Evolutionary conservation across 2,888 invertebrate genomes (phyloP), one percentile per base, ranked within the genome.

Genomic region (Alloscopus bannaensis): DNA sequence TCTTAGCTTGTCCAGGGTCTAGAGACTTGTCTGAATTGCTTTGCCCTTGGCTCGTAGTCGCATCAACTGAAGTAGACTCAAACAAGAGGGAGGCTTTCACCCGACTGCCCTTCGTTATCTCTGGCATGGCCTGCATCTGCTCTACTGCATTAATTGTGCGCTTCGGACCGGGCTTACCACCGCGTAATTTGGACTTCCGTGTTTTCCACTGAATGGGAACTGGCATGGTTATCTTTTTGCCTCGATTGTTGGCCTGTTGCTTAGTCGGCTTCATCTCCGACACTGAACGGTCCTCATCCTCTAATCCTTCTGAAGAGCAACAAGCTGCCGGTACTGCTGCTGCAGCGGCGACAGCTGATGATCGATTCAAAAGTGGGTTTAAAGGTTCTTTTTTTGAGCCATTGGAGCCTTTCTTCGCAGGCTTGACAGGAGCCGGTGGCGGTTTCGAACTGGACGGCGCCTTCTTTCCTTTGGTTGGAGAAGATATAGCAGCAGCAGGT

Each of bases 301-400:
- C 42, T 20, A 22, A 55, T 6, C 26, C 22, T 57, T 24, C 4
- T 29, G 31, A 22, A 8, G 75, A 55, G 28, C 75, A 78, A 40
- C 69, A 77, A 4, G 60, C 45, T 0, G 66, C 78, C 45, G 78
- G 78, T 6, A 78, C 69, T 28, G 78, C 78, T 31, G 70, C 78
- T 13, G 78, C 78, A 16, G 78, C 78, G 20, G 78, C 78, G 1
- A 78, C 78, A 36, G 78, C 78, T 13, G 45, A 59, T 3, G 70
- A 70, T 26, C 64, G 78, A 18, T 78, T 78, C n/a, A 3, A 78
- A 64, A 31, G 70, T 78, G 20, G 69, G 6, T 26, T n/a, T n/a
- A n/a, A n/a, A n/a, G n/a, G n/a, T n/a, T n/a, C n/a, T n/a, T n/a
- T n/a, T n/a, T n/a, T n/a, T n/a, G n/a, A n/a, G n/a, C n/a, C n/a